These are phyloP conservation scores for Thymallus thymallus DNA, from an alignment of 2,113 vertebrate genomes.

Conservation along the genomic window DNA sequence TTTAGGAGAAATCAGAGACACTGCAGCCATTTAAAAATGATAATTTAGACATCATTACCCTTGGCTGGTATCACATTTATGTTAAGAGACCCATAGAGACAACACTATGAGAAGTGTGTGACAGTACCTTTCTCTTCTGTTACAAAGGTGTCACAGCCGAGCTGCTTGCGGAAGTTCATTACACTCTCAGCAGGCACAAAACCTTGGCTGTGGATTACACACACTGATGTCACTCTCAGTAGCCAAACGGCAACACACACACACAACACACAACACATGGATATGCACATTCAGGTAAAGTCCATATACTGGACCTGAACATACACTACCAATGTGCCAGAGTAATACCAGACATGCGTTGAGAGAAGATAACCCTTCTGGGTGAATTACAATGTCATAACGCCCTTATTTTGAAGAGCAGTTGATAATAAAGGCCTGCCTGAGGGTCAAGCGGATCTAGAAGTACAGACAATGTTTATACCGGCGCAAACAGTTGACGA, in stretches of 20 bases:
- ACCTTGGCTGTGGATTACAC: conserved; percentile 63
- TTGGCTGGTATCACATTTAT: neutral
- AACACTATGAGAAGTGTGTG: neutral
- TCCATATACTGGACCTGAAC: neutral
- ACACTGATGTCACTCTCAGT: neutral
- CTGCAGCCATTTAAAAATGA: neutral
- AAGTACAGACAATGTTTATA: conserved; percentile 31
- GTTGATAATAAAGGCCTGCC: neutral
- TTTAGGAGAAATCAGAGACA: neutral
- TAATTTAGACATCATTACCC: neutral
- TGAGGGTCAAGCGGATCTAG: neutral
- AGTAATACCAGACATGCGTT: neutral
- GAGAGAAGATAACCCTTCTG: neutral
- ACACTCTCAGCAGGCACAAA: conserved; percentile 78
- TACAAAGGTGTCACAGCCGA: conserved; percentile 76
- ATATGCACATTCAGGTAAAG: neutral
- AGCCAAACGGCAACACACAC: neutral
- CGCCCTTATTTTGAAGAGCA: conserved; percentile 23
- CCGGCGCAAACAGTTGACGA: conserved; percentile 78
- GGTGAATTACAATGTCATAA: conserved; percentile 8
- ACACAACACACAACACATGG: neutral
- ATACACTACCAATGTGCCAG: neutral
- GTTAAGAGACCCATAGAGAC: neutral
- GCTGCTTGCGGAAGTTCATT: conserved; percentile 75
- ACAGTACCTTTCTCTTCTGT: conserved; percentile 79